phyloP scores from a whole-genome alignment of 2,888 invertebrate species.

The Drosophila tripunctata region DNA sequence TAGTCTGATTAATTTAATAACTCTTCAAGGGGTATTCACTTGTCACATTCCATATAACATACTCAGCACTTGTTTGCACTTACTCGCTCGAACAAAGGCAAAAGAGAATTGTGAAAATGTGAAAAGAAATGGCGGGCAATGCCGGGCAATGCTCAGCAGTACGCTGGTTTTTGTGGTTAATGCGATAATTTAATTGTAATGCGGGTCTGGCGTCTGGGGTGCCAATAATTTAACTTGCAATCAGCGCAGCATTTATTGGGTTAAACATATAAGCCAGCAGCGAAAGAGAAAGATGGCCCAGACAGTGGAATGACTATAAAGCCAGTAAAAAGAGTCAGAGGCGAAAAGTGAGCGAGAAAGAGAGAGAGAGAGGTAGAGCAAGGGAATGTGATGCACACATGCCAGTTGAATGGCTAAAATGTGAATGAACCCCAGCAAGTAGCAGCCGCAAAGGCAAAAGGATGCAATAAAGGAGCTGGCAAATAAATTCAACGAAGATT shows the following conservation, averaged over 20 bases:
- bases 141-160: constrained; percentile 5
- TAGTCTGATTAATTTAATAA: not conserved
- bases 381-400: constrained; percentile 26
- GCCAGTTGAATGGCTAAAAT: constrained; percentile 47
- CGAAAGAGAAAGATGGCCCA: not conserved
- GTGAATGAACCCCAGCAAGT: constrained; percentile 66
- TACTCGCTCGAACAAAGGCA: not conserved
- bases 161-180: constrained; percentile 68
- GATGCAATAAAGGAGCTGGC: constrained; percentile 31
- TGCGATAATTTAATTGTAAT: constrained; percentile 81
- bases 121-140: constrained; percentile 3
- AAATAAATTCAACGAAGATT: constrained; percentile 70
- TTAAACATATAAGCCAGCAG: constrained; percentile 61
- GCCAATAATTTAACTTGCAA: constrained; percentile 78
- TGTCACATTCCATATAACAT: not conserved
- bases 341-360: not conserved
- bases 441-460: constrained; percentile 29
- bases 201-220: constrained; percentile 63
- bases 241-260: constrained; percentile 73
- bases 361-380: not conserved
- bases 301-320: not conserved
- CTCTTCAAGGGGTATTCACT: not conserved
- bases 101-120: too few species aligned
- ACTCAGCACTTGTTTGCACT: not conserved
- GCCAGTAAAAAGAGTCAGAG: not conserved